Evolutionary conservation across 2,113 vertebrate genomes (phyloP).

Genomic region (Brachypteracias leptosomus): DNA sequence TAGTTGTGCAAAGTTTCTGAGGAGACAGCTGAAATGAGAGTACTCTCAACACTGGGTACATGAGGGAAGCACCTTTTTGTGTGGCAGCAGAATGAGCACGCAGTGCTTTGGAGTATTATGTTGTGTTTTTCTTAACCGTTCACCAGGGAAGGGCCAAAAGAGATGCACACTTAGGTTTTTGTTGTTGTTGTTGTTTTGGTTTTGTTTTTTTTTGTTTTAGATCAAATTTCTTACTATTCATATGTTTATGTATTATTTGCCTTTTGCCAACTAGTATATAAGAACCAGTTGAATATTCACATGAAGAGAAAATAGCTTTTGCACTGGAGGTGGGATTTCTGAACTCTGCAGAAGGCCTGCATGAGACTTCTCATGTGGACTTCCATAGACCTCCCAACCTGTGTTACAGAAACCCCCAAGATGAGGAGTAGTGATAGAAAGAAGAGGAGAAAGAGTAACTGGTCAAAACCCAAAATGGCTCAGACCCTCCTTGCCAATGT

Average conservation of each 20-base stretch:
- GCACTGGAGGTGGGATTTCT: background rate
- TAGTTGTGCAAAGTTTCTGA: background rate
- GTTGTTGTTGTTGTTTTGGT: no score
- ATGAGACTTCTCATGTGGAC: background rate
- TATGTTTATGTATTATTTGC: background rate
- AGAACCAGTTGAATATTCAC: background rate
- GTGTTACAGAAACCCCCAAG: background rate
- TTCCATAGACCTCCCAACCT: background rate
- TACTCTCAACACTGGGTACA: background rate
- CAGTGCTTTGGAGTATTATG: background rate
- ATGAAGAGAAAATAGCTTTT: background rate
- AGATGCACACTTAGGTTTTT: background rate
- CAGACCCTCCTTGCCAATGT: background rate
- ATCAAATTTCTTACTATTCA: background rate
- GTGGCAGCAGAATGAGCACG: background rate
- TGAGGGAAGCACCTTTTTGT: background rate
- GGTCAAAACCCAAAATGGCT: constrained; percentile 67
- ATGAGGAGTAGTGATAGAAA: background rate
- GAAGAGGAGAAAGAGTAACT: constrained; percentile 58
- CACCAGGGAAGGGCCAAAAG: background rate
- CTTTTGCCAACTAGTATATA: background rate
- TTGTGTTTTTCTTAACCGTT: background rate
- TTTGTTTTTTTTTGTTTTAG: background rate
- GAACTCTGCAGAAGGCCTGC: background rate
- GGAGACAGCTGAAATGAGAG: background rate